These are phyloP conservation scores for Germaria angustata DNA, from an alignment of 2,888 invertebrate genomes.

Conservation along the genomic window DNA sequence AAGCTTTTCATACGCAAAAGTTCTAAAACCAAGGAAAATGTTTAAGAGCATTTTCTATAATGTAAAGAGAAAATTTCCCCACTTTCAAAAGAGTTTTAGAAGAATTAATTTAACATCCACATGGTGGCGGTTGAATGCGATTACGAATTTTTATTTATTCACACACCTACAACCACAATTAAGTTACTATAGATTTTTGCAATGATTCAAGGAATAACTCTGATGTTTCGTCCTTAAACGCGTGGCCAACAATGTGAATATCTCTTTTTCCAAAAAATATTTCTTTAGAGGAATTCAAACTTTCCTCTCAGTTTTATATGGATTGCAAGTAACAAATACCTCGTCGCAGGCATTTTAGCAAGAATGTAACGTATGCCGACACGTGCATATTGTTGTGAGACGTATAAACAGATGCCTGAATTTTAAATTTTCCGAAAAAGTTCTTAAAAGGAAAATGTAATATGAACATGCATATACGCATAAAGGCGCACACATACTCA, in stretches of 20 bases:
- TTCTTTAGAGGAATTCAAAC: neutral
- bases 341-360: neutral
- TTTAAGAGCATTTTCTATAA: neutral
- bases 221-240: neutral
- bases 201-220: conserved; percentile 8
- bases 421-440: neutral
- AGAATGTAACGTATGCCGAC: neutral
- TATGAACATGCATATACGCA: no score
- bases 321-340: neutral
- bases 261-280: neutral
- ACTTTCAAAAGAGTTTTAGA: neutral
- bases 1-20: conserved; percentile 17
- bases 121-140: neutral
- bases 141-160: neutral
- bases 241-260: conserved; percentile 20
- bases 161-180: neutral
- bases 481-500: neutral
- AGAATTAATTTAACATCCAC: neutral
- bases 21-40: neutral
- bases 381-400: neutral
- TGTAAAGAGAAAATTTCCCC: conserved; percentile 28
- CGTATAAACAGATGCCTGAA: neutral
- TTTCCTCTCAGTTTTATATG: neutral
- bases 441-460: neutral
- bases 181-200: neutral